Evolutionary conservation across 2,113 vertebrate species (phyloP).

Genomic region (Nestor notabilis): DNA sequence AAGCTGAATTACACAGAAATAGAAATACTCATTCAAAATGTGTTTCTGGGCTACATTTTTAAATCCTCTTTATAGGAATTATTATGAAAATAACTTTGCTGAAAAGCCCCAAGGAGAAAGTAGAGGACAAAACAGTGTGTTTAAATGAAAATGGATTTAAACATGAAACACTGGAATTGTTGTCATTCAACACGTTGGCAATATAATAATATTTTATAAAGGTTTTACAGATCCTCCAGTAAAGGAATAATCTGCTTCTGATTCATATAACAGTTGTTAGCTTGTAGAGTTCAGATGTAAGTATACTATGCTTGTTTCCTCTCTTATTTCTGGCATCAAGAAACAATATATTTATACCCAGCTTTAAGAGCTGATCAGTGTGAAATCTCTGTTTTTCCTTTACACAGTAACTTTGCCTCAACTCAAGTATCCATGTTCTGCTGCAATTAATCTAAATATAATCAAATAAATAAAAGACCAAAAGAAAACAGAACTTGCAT

Average conservation of each 20-base stretch:
- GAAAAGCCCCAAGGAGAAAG: conserved; percentile 57
- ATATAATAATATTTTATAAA: conserved; percentile 58
- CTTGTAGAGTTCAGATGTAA: background rate
- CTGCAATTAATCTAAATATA: background rate
- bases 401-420: background rate
- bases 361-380: background rate
- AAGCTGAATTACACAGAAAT: conserved; percentile 53
- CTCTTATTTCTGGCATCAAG: background rate
- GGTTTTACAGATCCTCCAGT: background rate
- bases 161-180: conserved; percentile 56
- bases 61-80: conserved; percentile 49
- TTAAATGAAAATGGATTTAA: conserved; percentile 74
- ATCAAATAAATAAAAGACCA: background rate
- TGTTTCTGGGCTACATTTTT: conserved; percentile 58
- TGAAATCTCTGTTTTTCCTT: background rate
- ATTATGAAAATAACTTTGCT: conserved; percentile 66
- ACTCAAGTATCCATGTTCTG: background rate
- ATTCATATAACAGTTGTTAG: conserved; percentile 36
- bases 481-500: background rate
- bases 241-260: conserved; percentile 32
- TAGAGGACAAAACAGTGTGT: conserved; percentile 31
- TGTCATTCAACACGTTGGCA: conserved; percentile 64
- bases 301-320: background rate
- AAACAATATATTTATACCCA: background rate
- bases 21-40: conserved; percentile 53